Evolutionary conservation across 2,797 vertebrate genomes (phyloP).

Genomic region (Loris lydekkerianus): DNA sequence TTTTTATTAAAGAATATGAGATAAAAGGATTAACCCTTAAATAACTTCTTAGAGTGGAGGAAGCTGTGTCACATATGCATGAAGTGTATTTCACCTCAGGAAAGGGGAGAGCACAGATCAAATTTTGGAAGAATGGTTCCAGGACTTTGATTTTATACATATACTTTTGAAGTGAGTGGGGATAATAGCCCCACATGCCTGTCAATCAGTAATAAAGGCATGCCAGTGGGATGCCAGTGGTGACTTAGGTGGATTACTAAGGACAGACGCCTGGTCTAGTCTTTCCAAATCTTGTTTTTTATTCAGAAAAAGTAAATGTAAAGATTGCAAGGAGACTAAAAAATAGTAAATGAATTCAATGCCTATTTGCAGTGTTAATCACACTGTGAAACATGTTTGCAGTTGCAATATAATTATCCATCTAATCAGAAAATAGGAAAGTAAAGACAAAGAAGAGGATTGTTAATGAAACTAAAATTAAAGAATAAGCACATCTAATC

Average conservation of each 20-base stretch:
- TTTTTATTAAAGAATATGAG: background rate
- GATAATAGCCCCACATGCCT: background rate
- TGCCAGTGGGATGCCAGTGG: fast-evolving
- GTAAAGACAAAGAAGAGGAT: background rate
- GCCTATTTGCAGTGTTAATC: background rate
- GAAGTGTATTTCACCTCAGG: background rate
- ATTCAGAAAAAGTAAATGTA: background rate
- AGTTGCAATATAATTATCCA: background rate
- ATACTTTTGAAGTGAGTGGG: background rate
- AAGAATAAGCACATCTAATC: background rate
- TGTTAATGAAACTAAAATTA: conserved; percentile 11
- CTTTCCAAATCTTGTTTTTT: background rate
- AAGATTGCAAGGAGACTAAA: background rate
- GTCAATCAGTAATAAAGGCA: background rate
- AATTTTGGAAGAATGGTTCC: background rate
- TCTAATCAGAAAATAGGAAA: conserved; percentile 48
- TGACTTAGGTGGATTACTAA: background rate
- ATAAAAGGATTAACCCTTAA: background rate
- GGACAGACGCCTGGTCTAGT: background rate
- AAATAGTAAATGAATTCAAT: conserved; percentile 16
- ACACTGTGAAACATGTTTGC: background rate
- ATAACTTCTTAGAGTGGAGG: background rate
- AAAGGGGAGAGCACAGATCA: background rate
- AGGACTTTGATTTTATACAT: background rate
- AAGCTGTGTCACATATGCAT: background rate